These are phyloP conservation scores for Druceiella hillmani DNA, from an alignment of 2,888 invertebrate genomes.

Conservation along the genomic window DNA sequence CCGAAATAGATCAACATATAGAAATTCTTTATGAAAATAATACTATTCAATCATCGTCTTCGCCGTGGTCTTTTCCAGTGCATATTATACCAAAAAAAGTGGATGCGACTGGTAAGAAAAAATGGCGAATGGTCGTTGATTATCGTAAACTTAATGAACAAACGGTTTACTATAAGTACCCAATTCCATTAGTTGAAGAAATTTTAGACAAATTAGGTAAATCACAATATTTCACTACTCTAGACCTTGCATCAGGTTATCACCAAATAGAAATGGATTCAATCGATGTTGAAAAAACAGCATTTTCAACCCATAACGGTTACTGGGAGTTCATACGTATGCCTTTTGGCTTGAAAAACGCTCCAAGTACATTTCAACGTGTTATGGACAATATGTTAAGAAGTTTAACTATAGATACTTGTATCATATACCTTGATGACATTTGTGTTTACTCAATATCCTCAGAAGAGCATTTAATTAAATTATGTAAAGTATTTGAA, in stretches of 20 bases:
- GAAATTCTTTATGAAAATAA: no score
- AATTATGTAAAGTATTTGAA: conserved; percentile 23
- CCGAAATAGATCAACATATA: background rate
- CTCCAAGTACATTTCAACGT: conserved; percentile 29
- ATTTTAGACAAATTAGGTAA: conserved; percentile 23
- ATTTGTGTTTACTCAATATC: conserved; percentile 26
- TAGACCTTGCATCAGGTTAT: conserved; percentile 24
- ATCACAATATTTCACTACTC: conserved; percentile 22
- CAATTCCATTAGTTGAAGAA: conserved; percentile 24
- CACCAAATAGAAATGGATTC: conserved; percentile 21
- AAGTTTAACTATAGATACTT: conserved; percentile 24
- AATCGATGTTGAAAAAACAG: conserved; percentile 27
- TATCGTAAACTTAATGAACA: conserved; percentile 13
- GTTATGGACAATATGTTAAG: conserved; percentile 28
- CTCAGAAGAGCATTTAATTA: conserved; percentile 24
- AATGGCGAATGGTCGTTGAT: background rate
- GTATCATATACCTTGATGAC: conserved; percentile 28
- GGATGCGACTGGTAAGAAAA: background rate
- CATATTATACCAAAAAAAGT: conserved; percentile 3
- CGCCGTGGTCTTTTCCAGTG: conserved; percentile 6
- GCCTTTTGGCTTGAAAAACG: conserved; percentile 29
- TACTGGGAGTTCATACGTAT: conserved; percentile 30
- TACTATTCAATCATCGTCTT: background rate
- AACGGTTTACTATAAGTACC: conserved; percentile 24
- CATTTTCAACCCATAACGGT: conserved; percentile 27